Conservation (phyloP, 2,888 invertebrate genomes). For the Dryadula phaetusa region DNA sequence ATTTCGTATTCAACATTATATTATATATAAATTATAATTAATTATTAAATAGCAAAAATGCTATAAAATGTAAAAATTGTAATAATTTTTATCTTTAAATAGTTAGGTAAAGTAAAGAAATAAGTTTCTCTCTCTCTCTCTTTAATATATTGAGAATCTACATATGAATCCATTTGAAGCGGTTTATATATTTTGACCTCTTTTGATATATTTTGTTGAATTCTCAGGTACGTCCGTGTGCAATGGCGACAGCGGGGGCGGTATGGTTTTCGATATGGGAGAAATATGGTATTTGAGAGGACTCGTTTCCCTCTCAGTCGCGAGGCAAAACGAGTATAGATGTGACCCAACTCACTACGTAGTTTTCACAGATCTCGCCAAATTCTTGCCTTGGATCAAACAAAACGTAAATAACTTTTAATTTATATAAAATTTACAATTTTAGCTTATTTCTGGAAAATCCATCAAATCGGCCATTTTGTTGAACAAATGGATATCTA, state of each 20-base stretch:
- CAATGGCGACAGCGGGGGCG: conserved; percentile 82
- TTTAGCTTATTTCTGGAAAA: not conserved
- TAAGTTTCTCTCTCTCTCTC: too few relatives aligned
- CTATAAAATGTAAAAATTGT: too few relatives aligned
- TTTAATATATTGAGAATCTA: too few relatives aligned
- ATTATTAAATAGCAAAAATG: too few relatives aligned
- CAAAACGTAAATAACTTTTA: conserved; percentile 48
- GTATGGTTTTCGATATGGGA: conserved; percentile 76
- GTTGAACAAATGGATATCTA: not conserved
- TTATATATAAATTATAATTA: too few relatives aligned
- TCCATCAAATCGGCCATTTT: conserved; percentile 20
- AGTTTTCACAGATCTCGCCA: conserved; percentile 85
- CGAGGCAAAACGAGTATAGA: conserved; percentile 81
- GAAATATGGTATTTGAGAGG: conserved; percentile 76
- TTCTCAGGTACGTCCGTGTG: conserved; percentile 84
- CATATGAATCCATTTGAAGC: too few relatives aligned
- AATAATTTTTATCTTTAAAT: too few relatives aligned
- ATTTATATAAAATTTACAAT: conserved; percentile 14
- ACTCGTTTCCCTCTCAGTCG: conserved; percentile 84
- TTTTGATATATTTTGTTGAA: conserved; percentile 4
- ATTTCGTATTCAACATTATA: too few relatives aligned
- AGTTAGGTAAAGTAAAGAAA: too few relatives aligned
- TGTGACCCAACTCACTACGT: conserved; percentile 86
- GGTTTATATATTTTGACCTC: not conserved
- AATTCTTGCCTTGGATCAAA: conserved; percentile 83